A percentile compares a stretch with the other conserved stretches of the same genome.
Evolutionary conservation across 2,113 vertebrate genomes (phyloP).

Genomic region (Echinops telfairi): DNA sequence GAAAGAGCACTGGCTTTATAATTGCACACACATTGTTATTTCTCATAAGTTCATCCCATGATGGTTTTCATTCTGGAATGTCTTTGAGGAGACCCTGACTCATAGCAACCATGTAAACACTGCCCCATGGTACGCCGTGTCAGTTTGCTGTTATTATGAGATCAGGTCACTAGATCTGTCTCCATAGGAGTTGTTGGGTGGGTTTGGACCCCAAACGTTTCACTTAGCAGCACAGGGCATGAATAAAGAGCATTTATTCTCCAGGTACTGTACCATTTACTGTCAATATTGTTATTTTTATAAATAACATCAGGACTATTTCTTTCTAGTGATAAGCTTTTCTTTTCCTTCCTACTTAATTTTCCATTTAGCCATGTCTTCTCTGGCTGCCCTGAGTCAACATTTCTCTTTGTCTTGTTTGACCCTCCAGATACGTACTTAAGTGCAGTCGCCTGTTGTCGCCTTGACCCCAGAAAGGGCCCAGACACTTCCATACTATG

Average conservation of each 20-base stretch:
- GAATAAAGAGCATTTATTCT: slow-evolving; percentile 3
- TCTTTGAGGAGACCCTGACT: not conserved
- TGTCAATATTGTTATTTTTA: not conserved
- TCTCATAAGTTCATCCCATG: not conserved
- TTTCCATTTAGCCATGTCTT: not conserved
- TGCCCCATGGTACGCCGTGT: not conserved
- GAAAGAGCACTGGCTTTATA: not conserved
- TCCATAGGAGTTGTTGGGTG: not conserved
- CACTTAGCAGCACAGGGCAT: not conserved
- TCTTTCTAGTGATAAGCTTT: not conserved
- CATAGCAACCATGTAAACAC: not conserved
- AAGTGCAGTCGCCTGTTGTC: not conserved
- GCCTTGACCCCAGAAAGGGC: not conserved
- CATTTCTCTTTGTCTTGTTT: not conserved
- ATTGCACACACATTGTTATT: not conserved
- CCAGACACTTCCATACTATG: no score
- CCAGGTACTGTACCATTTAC: not conserved
- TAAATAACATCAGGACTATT: not conserved
- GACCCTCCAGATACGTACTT: not conserved
- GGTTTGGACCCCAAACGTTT: not conserved
- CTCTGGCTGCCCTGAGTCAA: not conserved
- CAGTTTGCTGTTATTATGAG: not conserved
- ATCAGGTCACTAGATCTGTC: not conserved
- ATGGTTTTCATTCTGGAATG: not conserved
- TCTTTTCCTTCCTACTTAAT: not conserved